Conservation (phyloP, 1,140 invertebrate genomes). For the Euura lappo region DNA sequence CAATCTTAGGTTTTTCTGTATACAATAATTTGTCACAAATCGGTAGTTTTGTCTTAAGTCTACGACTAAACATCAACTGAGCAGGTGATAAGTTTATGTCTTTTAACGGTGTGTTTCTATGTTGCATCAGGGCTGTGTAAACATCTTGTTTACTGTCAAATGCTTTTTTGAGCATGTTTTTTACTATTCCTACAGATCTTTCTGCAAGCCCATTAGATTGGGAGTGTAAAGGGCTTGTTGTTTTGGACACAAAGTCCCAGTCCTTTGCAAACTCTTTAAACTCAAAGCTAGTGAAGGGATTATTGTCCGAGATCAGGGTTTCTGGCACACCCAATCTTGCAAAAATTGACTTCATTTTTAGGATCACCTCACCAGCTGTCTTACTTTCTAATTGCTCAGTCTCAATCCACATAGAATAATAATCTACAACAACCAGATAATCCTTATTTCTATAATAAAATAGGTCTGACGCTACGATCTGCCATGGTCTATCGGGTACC, state of each 20-base stretch:
- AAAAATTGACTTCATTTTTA: no score
- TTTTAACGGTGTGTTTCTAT: background rate
- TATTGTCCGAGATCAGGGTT: constrained; percentile 47
- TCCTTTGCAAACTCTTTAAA: no score
- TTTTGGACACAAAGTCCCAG: background rate
- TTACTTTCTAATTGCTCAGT: background rate
- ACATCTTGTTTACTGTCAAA: background rate
- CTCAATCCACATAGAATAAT: constrained; percentile 30
- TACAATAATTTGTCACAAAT: background rate
- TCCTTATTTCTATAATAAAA: constrained; percentile 29
- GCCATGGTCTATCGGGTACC: no score
- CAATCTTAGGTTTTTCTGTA: no score
- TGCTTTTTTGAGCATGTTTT: background rate
- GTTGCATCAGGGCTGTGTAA: background rate
- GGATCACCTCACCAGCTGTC: constrained; percentile 31
- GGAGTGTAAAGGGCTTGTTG: background rate
- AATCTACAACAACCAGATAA: constrained; percentile 30
- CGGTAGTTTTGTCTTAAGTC: background rate
- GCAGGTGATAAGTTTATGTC: background rate
- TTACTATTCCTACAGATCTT: no score
- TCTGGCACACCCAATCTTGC: no score
- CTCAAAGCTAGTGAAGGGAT: constrained; percentile 25
- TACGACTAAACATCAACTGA: no score
- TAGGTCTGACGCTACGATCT: constrained; percentile 26
- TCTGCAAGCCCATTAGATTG: no score